phyloP scores from a whole-genome alignment of 2,888 invertebrate genomes.

The Ditylenchus weischeri region DNA sequence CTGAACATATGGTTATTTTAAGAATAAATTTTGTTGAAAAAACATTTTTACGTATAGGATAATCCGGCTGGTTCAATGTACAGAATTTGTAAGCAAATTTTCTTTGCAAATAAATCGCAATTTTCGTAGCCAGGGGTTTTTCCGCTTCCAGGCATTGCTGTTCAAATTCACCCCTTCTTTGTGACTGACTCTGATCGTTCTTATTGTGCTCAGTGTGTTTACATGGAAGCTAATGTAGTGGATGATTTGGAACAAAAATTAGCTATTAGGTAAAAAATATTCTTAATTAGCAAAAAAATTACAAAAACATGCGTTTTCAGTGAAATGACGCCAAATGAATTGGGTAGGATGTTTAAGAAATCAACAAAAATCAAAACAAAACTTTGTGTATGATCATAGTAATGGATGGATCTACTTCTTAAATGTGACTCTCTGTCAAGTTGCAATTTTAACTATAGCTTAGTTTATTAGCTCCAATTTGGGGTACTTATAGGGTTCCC shows the following conservation, averaged over 20 bases:
- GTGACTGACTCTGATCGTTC: constrained; percentile 57
- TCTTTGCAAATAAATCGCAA: background rate
- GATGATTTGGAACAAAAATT: constrained; percentile 51
- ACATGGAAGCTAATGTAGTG: constrained; percentile 52
- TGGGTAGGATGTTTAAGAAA: constrained; percentile 35
- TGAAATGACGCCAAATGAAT: constrained; percentile 43
- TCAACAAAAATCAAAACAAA: background rate
- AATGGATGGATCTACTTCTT: too few species aligned
- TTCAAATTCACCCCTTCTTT: constrained; percentile 57
- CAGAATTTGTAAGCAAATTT: constrained; percentile 44
- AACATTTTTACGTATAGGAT: constrained; percentile 33
- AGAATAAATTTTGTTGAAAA: constrained; percentile 10
- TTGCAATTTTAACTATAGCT: too few species aligned
- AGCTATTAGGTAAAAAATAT: constrained; percentile 41
- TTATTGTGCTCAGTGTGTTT: constrained; percentile 58
- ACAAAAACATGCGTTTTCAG: constrained; percentile 31
- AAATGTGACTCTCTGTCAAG: too few species aligned
- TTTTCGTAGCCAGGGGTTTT: constrained; percentile 1
- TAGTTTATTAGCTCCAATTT: too few species aligned
- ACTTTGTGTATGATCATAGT: background rate
- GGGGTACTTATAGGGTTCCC: too few species aligned
- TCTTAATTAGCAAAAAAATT: constrained; percentile 18
- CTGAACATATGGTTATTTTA: constrained; percentile 44
- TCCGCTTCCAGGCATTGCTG: constrained; percentile 33
- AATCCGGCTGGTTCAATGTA: constrained; percentile 51